These are phyloP conservation scores for Volucella zonaria DNA, from an alignment of 2,888 invertebrate species.

Conservation along the genomic window DNA sequence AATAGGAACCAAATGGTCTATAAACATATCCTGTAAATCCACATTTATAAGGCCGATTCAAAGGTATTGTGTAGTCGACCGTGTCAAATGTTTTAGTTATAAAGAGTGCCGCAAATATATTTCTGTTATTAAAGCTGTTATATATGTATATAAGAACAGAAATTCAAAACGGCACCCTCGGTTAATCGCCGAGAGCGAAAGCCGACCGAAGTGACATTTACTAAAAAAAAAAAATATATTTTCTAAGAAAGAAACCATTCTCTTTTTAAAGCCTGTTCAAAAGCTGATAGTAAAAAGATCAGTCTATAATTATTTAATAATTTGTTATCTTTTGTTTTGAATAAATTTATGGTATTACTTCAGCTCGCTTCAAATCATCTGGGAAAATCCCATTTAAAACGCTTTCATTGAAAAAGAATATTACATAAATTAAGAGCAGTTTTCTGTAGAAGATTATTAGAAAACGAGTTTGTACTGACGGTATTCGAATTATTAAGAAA, in stretches of 20 bases:
- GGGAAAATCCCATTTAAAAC: not conserved
- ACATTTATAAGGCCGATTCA: not conserved
- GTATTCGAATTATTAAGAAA: not conserved
- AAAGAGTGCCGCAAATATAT: not conserved
- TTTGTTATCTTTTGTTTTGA: not conserved
- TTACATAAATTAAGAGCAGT: no score
- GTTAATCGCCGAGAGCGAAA: not conserved
- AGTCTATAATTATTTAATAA: not conserved
- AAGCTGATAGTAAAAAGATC: not conserved
- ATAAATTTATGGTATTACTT: no score
- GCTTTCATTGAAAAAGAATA: not conserved
- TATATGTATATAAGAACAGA: not conserved
- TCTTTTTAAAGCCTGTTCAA: not conserved
- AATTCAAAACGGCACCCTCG: not conserved
- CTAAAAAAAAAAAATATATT: not conserved
- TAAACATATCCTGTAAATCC: not conserved
- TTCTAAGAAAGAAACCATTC: not conserved
- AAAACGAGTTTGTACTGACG: not conserved
- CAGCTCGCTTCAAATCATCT: not conserved
- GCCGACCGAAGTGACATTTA: not conserved
- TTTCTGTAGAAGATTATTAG: not conserved
- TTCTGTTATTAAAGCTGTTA: not conserved
- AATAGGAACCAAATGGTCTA: not conserved
- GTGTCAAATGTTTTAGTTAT: no score
- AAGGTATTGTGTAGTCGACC: not conserved